Evolutionary conservation across 1,140 invertebrate genomes (phyloP), one percentile per base, ranked within the genome.

Genomic region (Homalodisca vitripennis): DNA sequence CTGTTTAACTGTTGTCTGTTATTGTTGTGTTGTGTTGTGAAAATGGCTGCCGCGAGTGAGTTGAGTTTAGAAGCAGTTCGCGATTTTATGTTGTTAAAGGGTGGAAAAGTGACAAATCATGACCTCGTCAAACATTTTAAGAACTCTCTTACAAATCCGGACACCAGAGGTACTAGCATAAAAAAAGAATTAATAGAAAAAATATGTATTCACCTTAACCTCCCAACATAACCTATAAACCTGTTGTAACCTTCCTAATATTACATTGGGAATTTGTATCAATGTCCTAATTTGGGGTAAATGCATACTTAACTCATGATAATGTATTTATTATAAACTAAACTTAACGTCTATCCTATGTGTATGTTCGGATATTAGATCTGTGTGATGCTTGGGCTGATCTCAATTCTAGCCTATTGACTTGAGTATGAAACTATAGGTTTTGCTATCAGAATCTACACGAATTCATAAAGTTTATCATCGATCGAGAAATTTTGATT

Each of bases 101-200:
- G 91, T 71, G 92, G 92, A 24, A 90, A 88, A 82, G 92, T 93
- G 62, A 90, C 89, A 73, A 95, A 95, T 80, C 89, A 91, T 80
- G 91, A 94, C 69, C 81, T 95, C 69, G 92, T 95, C 34, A 92
- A 92, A 80, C 86, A 94, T 82, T 96, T 95, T 75, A 94, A 93
- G 80, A 83, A 83, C 68, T 93, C 92, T 79, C 83, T 96, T 26
- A 94, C 89, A 65, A 88, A 93, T 81, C 87, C 90, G 2, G 84
- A 86, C 69, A 88, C 85, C 64, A 85, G 87, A 88, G 89, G 91
- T 92, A 81, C 82, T 84, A 55, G 6, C 10, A 12, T 67, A 66
- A 64, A 46, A 41, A 47, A 41, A 27, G 24, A 41, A 12, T 51
- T 26, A 27, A 60, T n/a, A 2, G 1, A 60, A 2, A 1, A 60